These are phyloP conservation scores for Butastur rufipennis DNA, from an alignment of 2,113 vertebrate genomes.

Conservation along the genomic window DNA sequence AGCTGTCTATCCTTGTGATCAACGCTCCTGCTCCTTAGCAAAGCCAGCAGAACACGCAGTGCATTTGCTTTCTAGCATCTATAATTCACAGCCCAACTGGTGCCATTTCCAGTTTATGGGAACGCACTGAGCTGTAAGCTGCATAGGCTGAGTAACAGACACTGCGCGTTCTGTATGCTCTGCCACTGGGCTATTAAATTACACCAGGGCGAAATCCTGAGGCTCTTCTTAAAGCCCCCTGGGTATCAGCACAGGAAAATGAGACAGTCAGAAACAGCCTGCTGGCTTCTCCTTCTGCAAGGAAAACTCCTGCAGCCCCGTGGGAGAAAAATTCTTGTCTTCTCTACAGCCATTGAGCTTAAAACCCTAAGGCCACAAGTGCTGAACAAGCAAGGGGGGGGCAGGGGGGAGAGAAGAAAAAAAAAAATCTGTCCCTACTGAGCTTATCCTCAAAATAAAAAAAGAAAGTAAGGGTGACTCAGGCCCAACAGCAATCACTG, in stretches of 20 bases:
- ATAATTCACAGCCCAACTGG: background rate
- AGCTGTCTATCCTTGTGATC: background rate
- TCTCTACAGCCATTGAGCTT: background rate
- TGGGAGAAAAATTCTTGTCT: background rate
- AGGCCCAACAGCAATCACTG: background rate
- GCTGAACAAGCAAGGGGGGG: background rate
- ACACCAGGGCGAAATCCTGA: background rate
- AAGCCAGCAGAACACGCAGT: background rate
- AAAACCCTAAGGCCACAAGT: background rate
- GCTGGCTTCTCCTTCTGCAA: background rate
- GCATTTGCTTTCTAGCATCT: background rate
- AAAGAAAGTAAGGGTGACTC: background rate
- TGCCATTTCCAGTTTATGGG: background rate
- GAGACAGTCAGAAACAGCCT: background rate
- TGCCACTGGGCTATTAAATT: background rate
- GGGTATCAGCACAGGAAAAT: background rate
- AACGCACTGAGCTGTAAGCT: background rate
- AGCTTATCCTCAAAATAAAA: background rate
- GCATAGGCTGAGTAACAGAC: background rate
- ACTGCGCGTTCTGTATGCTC: background rate
- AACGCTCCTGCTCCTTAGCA: background rate
- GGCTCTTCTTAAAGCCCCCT: background rate
- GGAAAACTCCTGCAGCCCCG: background rate
- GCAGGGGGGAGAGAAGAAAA: too few species aligned
- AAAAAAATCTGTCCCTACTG: background rate